Evolutionary conservation across 2,888 invertebrate species (phyloP).

Genomic region (Ypsolopha sequella): DNA sequence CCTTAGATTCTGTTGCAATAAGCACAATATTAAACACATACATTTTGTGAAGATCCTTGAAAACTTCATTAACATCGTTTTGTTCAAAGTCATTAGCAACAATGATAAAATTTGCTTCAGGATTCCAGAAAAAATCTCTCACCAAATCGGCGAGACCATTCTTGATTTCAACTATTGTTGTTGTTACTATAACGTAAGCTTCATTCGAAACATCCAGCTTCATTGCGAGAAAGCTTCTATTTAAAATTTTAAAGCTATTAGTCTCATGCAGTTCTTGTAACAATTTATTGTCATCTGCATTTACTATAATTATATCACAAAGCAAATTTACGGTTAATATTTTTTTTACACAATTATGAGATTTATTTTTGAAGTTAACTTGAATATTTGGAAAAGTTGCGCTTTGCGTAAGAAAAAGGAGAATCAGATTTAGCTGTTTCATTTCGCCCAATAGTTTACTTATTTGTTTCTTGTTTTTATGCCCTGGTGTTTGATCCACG

Average conservation of each 20-base stretch:
- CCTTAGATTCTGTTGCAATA: background rate
- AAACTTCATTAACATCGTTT: background rate
- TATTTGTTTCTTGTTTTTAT: background rate
- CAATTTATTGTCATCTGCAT: constrained; percentile 3
- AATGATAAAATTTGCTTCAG: constrained; percentile 7
- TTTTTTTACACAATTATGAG: background rate
- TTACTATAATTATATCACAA: constrained; percentile 7
- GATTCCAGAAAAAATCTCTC: constrained; percentile 11
- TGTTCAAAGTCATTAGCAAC: background rate
- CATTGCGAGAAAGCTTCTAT: constrained; percentile 4
- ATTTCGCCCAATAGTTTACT: background rate
- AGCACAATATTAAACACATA: constrained; percentile 8
- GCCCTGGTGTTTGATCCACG: background rate
- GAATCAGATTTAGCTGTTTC: background rate
- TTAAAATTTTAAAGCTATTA: constrained; percentile 1
- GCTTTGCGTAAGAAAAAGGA: background rate
- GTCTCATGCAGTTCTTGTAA: constrained; percentile 2
- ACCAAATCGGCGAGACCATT: constrained; percentile 6
- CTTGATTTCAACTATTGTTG: constrained; percentile 3
- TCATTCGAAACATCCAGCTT: constrained; percentile 4
- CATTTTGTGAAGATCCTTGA: constrained; percentile 6
- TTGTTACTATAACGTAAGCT: constrained; percentile 5
- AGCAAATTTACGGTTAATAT: background rate
- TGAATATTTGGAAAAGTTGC: background rate
- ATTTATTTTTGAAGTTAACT: background rate